Evolutionary conservation across 2,113 vertebrate genomes (phyloP).

Genomic region (Salvator merianae): DNA sequence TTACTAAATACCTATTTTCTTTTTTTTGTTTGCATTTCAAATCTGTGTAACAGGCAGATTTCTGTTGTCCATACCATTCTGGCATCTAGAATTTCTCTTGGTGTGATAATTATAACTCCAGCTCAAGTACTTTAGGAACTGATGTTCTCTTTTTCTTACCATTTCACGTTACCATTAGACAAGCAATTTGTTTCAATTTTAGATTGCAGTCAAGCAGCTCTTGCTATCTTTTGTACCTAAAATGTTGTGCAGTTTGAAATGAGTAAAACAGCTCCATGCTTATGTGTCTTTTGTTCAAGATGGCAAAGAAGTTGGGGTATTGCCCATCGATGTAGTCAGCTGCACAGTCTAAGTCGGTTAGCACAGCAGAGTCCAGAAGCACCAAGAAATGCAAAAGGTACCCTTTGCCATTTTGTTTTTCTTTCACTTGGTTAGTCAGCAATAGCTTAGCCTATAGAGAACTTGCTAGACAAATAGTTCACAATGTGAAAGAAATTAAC

Average conservation of each 20-base stretch:
- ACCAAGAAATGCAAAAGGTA: conserved; percentile 87
- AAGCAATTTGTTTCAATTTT: too few relatives aligned
- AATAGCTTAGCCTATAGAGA: not conserved
- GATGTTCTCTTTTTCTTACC: not conserved
- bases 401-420: conserved; percentile 22
- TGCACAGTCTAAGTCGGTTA: conserved; percentile 91
- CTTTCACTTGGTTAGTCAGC: not conserved
- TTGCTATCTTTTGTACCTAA: not conserved
- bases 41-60: too few relatives aligned
- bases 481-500: not conserved
- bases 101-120: not conserved
- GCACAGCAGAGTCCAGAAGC: conserved; percentile 86
- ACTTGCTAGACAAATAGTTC: not conserved
- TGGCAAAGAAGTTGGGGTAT: conserved; percentile 98
- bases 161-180: too few relatives aligned
- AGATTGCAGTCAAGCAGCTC: not conserved
- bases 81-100: too few relatives aligned
- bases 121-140: not conserved
- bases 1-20: too few relatives aligned
- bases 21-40: too few relatives aligned
- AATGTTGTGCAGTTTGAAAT: not conserved
- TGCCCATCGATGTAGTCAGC: conserved; percentile 88
- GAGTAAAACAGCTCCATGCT: conserved; percentile 5
- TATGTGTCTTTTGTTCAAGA: conserved; percentile 69
- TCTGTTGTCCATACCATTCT: too few relatives aligned